Evolutionary conservation across 64 coral and sea anemone genomes (phyloP).

Genomic region (Catalaphyllia jardinei): DNA sequence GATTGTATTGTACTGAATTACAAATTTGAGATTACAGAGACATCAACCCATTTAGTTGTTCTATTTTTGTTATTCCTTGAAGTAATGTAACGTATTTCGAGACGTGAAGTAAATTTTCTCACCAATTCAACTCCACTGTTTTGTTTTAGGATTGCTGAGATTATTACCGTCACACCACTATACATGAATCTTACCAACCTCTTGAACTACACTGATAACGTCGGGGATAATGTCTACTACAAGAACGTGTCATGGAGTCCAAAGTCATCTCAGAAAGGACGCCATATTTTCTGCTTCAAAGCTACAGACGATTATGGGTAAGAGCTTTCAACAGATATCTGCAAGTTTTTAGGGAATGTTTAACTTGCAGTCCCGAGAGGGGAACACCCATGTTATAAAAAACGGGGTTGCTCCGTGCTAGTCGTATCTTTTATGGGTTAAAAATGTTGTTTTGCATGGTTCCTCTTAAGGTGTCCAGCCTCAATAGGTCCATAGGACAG

Average conservation of each 20-base stretch:
- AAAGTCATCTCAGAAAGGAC: conserved; percentile 34
- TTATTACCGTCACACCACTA: conserved; percentile 34
- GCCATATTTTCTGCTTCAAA: conserved; percentile 57
- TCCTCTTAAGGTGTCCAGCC: no score
- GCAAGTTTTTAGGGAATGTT: no score
- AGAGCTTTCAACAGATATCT: background rate
- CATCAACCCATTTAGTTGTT: no score
- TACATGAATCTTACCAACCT: conserved; percentile 10
- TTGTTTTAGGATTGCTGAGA: conserved; percentile 58
- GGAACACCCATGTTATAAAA: no score
- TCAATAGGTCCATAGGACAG: no score
- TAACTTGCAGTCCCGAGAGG: no score
- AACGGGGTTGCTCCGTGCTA: no score
- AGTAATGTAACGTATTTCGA: background rate
- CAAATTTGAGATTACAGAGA: no score
- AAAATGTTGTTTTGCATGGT: no score
- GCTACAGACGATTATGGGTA: conserved; percentile 52
- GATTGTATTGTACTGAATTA: no score
- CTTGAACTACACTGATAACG: background rate
- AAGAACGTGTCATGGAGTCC: conserved; percentile 51
- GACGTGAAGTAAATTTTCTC: background rate
- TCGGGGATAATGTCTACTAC: conserved; percentile 40
- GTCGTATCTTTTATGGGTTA: no score
- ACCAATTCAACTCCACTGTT: background rate
- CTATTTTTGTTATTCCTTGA: no score